phyloP scores from a whole-genome alignment of 1,140 invertebrate species.

The Mycetomoellerius zeteki region DNA sequence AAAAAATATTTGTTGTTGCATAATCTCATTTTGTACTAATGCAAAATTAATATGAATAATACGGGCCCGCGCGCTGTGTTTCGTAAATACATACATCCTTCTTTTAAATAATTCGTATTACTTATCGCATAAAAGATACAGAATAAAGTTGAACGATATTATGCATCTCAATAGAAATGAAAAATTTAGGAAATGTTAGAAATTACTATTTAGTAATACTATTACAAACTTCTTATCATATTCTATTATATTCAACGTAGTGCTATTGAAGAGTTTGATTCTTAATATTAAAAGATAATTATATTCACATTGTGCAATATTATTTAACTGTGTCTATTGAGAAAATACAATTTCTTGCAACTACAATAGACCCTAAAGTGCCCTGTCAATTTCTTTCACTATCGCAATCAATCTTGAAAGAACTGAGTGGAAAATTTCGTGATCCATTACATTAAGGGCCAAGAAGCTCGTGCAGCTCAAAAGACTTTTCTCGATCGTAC shows the following conservation, averaged over 20 bases:
- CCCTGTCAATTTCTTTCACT: neutral
- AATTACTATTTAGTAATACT: too few species aligned
- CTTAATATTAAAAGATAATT: constrained; percentile 13
- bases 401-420: constrained; percentile 30
- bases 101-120: neutral
- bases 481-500: constrained; percentile 3
- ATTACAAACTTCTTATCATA: neutral
- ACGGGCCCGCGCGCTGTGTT: too few species aligned
- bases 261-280: neutral
- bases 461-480: constrained; percentile 18
- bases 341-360: constrained; percentile 1
- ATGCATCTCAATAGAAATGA: neutral
- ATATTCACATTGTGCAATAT: neutral
- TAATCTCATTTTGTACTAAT: neutral
- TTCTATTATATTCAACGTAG: too few species aligned
- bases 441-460: constrained; percentile 17
- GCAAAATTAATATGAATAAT: constrained; percentile 9
- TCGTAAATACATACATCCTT: neutral
- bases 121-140: neutral
- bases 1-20: neutral
- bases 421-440: constrained; percentile 29
- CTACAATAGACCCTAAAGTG: neutral
- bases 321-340: neutral
- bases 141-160: neutral
- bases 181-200: neutral